Conservation (phyloP, 2,113 vertebrate genomes). For the Halcyon senegalensis region DNA sequence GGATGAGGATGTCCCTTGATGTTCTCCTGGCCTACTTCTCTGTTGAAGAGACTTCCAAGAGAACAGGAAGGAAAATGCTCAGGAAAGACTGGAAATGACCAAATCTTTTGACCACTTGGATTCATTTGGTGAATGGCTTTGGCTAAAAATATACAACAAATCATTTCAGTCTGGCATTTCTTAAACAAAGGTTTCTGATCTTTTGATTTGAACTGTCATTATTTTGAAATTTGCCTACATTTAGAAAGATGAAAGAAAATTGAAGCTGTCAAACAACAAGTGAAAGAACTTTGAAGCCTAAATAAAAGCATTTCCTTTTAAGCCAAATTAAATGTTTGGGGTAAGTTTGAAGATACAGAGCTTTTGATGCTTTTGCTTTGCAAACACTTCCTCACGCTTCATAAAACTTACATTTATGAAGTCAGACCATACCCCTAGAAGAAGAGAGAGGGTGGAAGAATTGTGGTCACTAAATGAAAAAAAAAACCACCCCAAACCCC, state of each 20-base stretch:
- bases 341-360: constrained; percentile 20
- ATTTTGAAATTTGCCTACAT: constrained; percentile 39
- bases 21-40: neutral
- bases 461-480: neutral
- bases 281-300: constrained; percentile 56
- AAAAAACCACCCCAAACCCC: neutral
- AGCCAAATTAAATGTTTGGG: neutral
- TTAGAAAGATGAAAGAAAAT: constrained; percentile 57
- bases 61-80: neutral
- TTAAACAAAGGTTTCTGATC: constrained; percentile 55
- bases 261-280: constrained; percentile 34
- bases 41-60: neutral
- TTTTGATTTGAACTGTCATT: constrained; percentile 5
- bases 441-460: neutral
- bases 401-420: constrained; percentile 21
- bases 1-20: neutral
- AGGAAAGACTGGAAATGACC: neutral
- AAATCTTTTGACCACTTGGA: neutral
- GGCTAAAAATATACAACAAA: constrained; percentile 18
- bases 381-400: neutral
- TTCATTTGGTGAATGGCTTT: constrained; percentile 7
- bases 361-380: constrained; percentile 63
- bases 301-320: constrained; percentile 56
- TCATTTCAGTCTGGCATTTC: neutral
- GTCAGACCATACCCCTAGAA: neutral